Percentiles rank a stretch among this genome's conserved stretches.
Evolutionary conservation across 2,797 vertebrate genomes (phyloP).

Genomic region (Micropoecilia bifurca): DNA sequence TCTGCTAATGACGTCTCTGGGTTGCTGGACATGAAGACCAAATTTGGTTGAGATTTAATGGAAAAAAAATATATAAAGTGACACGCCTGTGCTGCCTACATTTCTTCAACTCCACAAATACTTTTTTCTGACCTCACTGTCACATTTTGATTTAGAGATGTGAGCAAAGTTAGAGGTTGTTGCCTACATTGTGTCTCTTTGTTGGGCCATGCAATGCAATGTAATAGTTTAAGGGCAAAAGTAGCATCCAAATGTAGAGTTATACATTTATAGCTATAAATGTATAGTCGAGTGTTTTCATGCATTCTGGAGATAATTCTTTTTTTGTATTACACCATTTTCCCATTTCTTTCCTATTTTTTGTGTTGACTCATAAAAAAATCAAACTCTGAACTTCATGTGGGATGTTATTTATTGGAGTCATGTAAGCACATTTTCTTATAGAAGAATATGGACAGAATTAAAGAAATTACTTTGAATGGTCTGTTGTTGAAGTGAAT

Average conservation of each 20-base stretch:
- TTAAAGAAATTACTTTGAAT: background rate
- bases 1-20: background rate
- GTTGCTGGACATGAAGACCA: background rate
- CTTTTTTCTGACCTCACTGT: background rate
- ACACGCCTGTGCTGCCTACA: background rate
- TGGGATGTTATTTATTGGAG: background rate
- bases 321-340: no score
- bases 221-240: no score
- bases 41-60: conserved; percentile 1
- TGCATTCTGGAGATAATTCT: no score
- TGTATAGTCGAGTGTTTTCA: no score
- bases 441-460: background rate
- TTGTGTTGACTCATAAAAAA: no score
- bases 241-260: no score
- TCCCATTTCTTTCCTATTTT: no score
- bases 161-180: background rate
- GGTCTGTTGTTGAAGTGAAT: background rate
- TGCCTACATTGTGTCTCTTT: background rate
- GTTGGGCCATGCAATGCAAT: no score
- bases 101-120: background rate
- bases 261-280: no score
- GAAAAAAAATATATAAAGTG: background rate
- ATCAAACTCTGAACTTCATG: background rate
- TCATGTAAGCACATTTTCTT: background rate
- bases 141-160: no score